These are phyloP conservation scores for Sicus ferrugineus DNA, from an alignment of 2,888 invertebrate genomes.

Conservation along the genomic window DNA sequence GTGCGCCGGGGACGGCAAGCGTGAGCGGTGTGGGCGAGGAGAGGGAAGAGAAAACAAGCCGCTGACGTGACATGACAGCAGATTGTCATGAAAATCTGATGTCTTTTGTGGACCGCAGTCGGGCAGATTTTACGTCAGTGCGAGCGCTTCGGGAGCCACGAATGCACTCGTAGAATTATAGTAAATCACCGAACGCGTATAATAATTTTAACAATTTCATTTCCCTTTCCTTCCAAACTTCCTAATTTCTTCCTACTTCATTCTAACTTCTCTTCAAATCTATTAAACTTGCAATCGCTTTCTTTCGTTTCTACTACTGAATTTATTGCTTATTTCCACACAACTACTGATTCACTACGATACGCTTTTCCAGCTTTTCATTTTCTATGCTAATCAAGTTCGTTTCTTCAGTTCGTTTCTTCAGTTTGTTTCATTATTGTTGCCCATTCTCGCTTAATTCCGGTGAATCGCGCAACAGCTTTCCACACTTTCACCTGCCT, in stretches of 20 bases:
- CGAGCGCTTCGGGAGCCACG: no score
- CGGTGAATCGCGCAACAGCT: not conserved
- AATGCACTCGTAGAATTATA: no score
- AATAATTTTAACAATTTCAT: not conserved
- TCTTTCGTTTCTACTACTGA: not conserved
- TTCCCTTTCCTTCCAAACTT: not conserved
- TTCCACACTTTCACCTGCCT: not conserved
- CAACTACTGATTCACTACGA: not conserved
- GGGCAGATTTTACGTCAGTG: not conserved
- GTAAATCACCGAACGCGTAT: no score
- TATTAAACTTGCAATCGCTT: not conserved
- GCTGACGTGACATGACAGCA: slow-evolving; percentile 6
- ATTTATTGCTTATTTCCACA: no score
- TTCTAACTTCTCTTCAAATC: not conserved
- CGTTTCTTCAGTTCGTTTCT: not conserved
- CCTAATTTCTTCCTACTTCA: not conserved
- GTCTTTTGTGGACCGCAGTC: not conserved
- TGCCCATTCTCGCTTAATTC: not conserved
- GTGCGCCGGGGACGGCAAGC: not conserved
- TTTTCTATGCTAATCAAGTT: slow-evolving; percentile 18
- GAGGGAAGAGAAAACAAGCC: not conserved
- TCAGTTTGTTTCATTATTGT: not conserved
- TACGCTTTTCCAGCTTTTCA: not conserved
- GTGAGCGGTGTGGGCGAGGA: not conserved
- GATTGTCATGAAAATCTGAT: not conserved